Evolutionary conservation across 2,888 invertebrate genomes (phyloP), one percentile per base, ranked within the genome.

Genomic region (Trachelus iudaicus): DNA sequence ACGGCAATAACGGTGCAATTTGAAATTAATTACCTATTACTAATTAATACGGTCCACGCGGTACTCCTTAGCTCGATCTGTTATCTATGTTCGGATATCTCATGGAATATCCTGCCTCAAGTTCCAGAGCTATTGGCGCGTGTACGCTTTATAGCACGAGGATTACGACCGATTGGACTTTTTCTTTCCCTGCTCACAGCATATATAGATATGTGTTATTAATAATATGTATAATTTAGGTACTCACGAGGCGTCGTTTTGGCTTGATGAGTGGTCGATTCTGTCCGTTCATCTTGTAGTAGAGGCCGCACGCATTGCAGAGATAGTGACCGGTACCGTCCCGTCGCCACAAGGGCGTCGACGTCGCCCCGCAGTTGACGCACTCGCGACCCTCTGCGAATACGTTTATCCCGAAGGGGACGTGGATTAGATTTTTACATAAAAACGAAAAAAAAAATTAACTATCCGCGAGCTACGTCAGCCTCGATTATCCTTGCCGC

Each of bases 261-360:
- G 99, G 99, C 95, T 99, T 99, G 94, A 99, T 98, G 91, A 99
- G 95, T 80, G 99, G 99, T 92, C 99, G 94, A 93, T 98, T 99
- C 92, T 98, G 98, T 89, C 99, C 99, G 93, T 99, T 99, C 98
- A 99, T 99, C 94, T 99, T 99, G 94, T 99, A 98, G 94, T 99
- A 99, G 87, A 99, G 95, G 88, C 99, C 99, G 93, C 99, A 91
- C 73, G 91, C 91, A 86, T 92, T 92, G 88, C 92, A 92, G 85
- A 95, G 95, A 94, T 99, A 99, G 92, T 97, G 98, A 74, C 99
- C 99, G 85, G 98, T 98, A 85, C 99, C 98, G 93, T 99, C 99
- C 88, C 99, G 94, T 91, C 98, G 95, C 98, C 98, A 97, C 75
- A 99, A 94, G 12, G 99, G 99, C 85, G 99, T 99, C 89, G 98